A percentile compares a stretch with the other conserved stretches of the same genome.
Evolutionary conservation across 2,888 invertebrate genomes (phyloP).

Genomic region (Mimumesa dahlbomi): DNA sequence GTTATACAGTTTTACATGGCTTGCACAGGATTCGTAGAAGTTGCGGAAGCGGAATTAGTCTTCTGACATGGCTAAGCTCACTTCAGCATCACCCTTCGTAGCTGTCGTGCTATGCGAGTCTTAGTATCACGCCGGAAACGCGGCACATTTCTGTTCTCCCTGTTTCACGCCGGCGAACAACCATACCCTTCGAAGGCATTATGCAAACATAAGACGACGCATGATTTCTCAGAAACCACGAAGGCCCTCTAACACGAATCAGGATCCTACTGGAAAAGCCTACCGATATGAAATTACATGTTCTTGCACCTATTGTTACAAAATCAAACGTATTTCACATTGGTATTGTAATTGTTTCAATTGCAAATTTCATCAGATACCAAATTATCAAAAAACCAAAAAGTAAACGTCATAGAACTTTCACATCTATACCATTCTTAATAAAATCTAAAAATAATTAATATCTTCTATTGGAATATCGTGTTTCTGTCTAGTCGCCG

Average conservation of each 20-base stretch:
- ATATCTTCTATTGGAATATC: too few relatives aligned
- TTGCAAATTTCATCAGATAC: too few relatives aligned
- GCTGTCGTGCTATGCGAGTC: slow-evolving; percentile 43
- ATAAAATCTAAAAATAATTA: too few relatives aligned
- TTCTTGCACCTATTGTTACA: too few relatives aligned
- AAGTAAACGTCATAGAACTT: too few relatives aligned
- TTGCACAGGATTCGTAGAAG: slow-evolving; percentile 27
- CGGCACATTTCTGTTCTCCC: slow-evolving; percentile 57
- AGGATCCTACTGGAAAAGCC: too few relatives aligned
- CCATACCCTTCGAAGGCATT: slow-evolving; percentile 39
- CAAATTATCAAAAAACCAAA: too few relatives aligned
- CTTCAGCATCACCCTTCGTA: slow-evolving; percentile 29
- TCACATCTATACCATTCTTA: too few relatives aligned
- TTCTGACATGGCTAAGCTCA: slow-evolving; percentile 31
- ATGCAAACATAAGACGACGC: slow-evolving; percentile 40
- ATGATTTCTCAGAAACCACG: slow-evolving; percentile 18
- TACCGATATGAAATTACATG: too few relatives aligned
- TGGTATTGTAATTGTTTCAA: too few relatives aligned
- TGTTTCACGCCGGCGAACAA: slow-evolving; percentile 33
- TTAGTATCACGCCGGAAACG: slow-evolving; percentile 50
- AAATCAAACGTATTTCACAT: too few relatives aligned
- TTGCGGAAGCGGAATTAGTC: slow-evolving; percentile 47
- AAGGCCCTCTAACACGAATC: background rate
- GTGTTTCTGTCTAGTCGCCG: too few relatives aligned
- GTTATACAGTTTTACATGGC: slow-evolving; percentile 25